Base-by-base conservation (phyloP, 2,797 vertebrate genomes). In the Australoheros facetus region DNA sequence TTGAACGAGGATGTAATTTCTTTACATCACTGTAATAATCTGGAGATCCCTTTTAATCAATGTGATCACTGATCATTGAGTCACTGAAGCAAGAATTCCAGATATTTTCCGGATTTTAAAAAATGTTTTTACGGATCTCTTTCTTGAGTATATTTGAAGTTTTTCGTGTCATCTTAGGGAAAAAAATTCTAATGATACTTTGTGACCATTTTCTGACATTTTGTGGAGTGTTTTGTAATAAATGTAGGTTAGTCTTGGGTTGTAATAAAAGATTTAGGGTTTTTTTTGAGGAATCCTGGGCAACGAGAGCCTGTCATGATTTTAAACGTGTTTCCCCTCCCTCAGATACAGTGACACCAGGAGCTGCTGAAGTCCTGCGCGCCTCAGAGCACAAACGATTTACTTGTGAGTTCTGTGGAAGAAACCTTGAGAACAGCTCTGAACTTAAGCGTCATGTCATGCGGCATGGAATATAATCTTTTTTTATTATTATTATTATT, bases 341-440 rank as follows among this genome's bases (percentile, higher is more conserved):
- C 5, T 45, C 42, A 69, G 62, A 51, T 51, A 0, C 73, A 11
- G 16, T 23, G 9, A 12, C 2, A 0, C 73, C 34, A 0, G 75
- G 3, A 78, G 56, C 62, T 11, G 56, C 72, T 34, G 71, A 71
- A 56, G 73, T 19, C 53, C 26, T 10, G 8, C 1, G 1, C 6
- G 26, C 74, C 13, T n/a, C 64, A 4, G 79, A 80, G 4, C 75
- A 82, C 11, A 84, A 87, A 39, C 42, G 0, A 56, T 91, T 91
- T 12, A 54, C 71, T 2, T 95, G 94, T 77, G 73, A 88, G 28
- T 28, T 92, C 7, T 94, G 94, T 81, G 94, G 94, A 4, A 88
- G 94, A 62, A 91, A 51, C 70, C 78, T 95, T 17, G 10, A 0
- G 21, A 87, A 70, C 83, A 17, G 37, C 48, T 48, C 64, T 32